A percentile compares a stretch with the other conserved stretches of the same genome.
Conservation (phyloP, 2,888 invertebrate species). For the Habrosyne pyritoides region DNA sequence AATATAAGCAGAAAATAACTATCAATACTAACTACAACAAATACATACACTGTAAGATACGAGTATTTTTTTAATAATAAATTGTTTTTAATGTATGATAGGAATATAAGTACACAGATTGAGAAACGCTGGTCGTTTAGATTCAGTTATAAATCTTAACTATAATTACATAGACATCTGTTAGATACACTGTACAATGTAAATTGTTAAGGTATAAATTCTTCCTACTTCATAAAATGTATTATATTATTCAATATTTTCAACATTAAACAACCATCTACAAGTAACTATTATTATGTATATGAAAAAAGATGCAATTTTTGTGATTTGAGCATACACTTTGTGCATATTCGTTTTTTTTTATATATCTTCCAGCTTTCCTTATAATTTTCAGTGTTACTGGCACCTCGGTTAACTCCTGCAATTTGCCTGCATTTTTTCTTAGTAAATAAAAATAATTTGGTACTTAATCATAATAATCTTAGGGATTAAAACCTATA, state of each 20-base stretch:
- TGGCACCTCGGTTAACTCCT: neutral
- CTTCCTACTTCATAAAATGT: conserved; percentile 24
- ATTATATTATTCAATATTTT: conserved; percentile 23
- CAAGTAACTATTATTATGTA: conserved; percentile 17
- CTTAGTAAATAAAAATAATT: neutral
- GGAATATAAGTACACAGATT: neutral
- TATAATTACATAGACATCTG: conserved; percentile 28
- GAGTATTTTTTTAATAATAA: neutral
- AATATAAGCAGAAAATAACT: no score
- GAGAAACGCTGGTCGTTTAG: conserved; percentile 21
- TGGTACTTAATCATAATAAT: neutral
- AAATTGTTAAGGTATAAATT: conserved; percentile 32
- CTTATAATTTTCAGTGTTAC: neutral
- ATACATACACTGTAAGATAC: no score
- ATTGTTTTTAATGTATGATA: neutral
- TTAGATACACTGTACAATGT: conserved; percentile 34
- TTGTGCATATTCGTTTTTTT: conserved; percentile 47
- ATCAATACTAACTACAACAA: no score
- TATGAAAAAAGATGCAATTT: conserved; percentile 26
- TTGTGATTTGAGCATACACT: conserved; percentile 49
- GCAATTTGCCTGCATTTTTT: neutral
- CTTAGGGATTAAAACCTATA: neutral
- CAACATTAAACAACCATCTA: conserved; percentile 29
- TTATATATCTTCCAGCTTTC: conserved; percentile 14
- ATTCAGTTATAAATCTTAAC: conserved; percentile 33